Conservation (phyloP, 2,113 vertebrate species). For the Hemiprocne comata region DNA sequence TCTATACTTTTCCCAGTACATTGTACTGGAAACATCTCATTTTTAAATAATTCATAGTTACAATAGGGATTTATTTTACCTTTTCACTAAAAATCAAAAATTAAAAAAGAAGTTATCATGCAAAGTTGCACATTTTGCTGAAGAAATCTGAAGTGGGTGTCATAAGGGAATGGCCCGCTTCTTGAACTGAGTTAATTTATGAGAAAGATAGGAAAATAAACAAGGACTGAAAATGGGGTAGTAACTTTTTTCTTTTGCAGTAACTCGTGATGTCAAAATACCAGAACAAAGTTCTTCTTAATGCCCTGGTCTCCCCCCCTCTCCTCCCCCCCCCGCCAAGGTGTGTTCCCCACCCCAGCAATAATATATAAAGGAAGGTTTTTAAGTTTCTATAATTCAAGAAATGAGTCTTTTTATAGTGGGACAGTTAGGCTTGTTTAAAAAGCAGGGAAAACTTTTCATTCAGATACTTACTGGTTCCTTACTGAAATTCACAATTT, state of each 20-base stretch:
- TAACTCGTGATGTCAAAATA: not conserved
- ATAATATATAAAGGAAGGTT: not conserved
- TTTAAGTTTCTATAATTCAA: not conserved
- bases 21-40: conserved; percentile 40
- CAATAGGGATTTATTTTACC: not conserved
- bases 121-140: not conserved
- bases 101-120: not conserved
- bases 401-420: not conserved
- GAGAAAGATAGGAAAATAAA: not conserved
- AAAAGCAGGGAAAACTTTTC: not conserved
- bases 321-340: not conserved
- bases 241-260: not conserved
- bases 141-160: not conserved
- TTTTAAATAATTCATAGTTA: conserved; percentile 54
- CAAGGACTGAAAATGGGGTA: not conserved
- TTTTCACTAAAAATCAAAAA: not conserved
- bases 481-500: not conserved
- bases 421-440: not conserved
- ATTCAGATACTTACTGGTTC: not conserved
- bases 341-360: not conserved
- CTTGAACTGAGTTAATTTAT: not conserved
- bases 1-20: conserved; percentile 47
- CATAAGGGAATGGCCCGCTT: not conserved
- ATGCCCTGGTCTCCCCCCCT: not conserved
- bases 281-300: not conserved